phyloP scores from a whole-genome alignment of 2,797 vertebrate genomes.

The Aselliscus stoliczkanus region DNA sequence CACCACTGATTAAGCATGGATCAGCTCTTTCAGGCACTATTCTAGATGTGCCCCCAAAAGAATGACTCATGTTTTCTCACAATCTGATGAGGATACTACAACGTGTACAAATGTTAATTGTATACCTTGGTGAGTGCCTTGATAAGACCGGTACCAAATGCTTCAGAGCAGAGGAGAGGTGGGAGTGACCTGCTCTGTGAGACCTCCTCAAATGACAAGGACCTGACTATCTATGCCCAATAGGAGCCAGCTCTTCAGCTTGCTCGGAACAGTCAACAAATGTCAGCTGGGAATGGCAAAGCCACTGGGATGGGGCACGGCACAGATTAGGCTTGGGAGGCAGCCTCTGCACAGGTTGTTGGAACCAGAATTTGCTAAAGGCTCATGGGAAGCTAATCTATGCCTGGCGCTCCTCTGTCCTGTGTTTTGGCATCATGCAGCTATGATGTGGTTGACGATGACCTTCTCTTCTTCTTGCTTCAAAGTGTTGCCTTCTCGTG shows the following conservation, averaged over 20 bases:
- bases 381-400: background rate
- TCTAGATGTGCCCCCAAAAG: background rate
- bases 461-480: background rate
- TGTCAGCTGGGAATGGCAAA: background rate
- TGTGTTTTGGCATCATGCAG: background rate
- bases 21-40: background rate
- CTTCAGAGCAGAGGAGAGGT: background rate
- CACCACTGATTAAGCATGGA: background rate
- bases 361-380: background rate
- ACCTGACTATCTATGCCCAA: background rate
- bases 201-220: background rate
- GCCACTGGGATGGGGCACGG: accelerated
- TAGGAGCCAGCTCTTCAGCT: background rate
- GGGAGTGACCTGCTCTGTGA: background rate
- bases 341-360: background rate
- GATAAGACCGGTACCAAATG: background rate
- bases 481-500: background rate
- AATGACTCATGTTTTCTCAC: background rate
- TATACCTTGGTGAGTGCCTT: background rate
- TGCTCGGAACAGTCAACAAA: background rate
- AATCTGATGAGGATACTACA: too few species aligned
- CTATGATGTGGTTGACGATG: background rate
- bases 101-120: background rate
- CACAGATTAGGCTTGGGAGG: background rate
- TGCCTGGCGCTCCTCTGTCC: background rate